phyloP scores from a whole-genome alignment of 2,888 invertebrate genomes.

The Synergus laeviventris region DNA sequence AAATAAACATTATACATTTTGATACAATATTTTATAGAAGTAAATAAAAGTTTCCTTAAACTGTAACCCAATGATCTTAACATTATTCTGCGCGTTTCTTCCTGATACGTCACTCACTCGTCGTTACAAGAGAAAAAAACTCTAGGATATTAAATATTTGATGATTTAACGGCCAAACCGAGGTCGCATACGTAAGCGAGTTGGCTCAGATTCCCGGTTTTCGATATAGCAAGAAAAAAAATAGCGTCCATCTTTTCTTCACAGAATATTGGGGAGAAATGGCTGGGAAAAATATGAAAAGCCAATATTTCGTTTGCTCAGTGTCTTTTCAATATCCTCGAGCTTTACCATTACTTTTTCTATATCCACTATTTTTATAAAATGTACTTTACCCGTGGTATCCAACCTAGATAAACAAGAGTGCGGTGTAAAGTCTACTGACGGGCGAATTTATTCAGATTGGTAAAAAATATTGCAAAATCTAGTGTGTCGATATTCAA shows the following conservation, averaged over 20 bases:
- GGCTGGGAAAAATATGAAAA: constrained; percentile 3
- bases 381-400: neutral
- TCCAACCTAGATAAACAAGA: neutral
- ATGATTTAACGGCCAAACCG: constrained; percentile 25
- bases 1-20: too few species aligned
- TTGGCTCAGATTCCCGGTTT: constrained; percentile 18
- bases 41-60: neutral
- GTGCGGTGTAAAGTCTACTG: neutral
- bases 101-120: constrained; percentile 7
- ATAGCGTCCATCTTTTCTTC: constrained; percentile 6
- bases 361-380: neutral
- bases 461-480: neutral
- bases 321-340: constrained; percentile 13
- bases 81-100: constrained; percentile 11
- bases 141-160: constrained; percentile 36
- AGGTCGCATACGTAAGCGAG: constrained; percentile 27
- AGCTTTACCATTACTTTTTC: neutral
- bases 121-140: neutral
- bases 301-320: constrained; percentile 10
- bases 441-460: neutral
- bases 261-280: neutral
- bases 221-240: neutral
- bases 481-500: neutral
- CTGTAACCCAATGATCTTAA: neutral
- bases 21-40: too few species aligned